These are phyloP conservation scores for Mesoclemmys tuberculata DNA, from an alignment of 2,113 vertebrate species.

Conservation along the genomic window DNA sequence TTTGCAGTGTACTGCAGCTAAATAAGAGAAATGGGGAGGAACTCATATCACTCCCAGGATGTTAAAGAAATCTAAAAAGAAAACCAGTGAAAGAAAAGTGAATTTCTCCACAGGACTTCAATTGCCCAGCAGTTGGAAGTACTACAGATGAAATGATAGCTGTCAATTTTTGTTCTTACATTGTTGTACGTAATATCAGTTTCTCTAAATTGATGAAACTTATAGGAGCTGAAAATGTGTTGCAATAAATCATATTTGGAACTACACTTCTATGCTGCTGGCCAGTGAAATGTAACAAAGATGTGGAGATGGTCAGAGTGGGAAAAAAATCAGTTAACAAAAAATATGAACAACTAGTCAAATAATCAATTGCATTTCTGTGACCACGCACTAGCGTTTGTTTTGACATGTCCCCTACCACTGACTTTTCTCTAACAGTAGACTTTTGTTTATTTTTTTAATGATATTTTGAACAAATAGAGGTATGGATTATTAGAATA, in stretches of 20 bases:
- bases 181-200: not conserved
- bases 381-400: rapidly evolving
- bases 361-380: not conserved
- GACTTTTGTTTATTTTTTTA: not conserved
- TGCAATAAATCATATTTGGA: not conserved
- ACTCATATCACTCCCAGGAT: not conserved
- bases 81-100: not conserved
- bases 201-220: slow-evolving; percentile 30
- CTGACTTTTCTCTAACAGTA: not conserved
- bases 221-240: slow-evolving; percentile 25
- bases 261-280: not conserved
- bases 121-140: not conserved
- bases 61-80: not conserved
- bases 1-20: not conserved
- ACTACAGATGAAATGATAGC: not conserved
- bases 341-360: not conserved
- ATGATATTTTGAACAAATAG: not conserved
- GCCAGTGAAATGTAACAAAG: not conserved
- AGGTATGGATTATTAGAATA: not conserved
- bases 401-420: not conserved
- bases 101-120: not conserved
- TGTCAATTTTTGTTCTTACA: not conserved
- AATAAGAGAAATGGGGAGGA: not conserved
- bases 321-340: not conserved
- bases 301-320: not conserved